Evolutionary conservation across 92 coral and sea anemone species (phyloP).

Genomic region (Meandrina meandrites): DNA sequence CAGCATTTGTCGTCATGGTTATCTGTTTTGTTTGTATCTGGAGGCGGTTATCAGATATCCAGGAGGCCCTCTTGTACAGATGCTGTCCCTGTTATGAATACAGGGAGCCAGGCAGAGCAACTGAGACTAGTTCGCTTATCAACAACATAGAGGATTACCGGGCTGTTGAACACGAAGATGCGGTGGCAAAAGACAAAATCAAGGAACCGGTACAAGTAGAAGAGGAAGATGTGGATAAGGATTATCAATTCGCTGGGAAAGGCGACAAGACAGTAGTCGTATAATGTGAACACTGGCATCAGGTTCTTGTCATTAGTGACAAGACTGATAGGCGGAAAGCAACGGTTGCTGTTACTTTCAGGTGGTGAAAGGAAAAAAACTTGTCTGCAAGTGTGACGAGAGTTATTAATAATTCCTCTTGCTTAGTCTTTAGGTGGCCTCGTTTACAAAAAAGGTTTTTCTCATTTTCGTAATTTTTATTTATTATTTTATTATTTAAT

Average conservation of each 20-base stretch:
- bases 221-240: background rate
- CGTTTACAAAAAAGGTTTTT: too few species aligned
- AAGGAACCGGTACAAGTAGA: conserved; percentile 1
- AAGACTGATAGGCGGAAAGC: background rate
- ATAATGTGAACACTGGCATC: background rate
- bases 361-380: too few species aligned
- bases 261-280: background rate
- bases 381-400: background rate
- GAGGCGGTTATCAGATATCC: background rate
- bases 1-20: background rate
- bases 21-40: background rate
- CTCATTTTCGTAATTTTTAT: too few species aligned
- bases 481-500: too few species aligned
- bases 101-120: background rate
- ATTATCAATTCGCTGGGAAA: background rate
- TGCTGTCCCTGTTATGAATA: background rate
- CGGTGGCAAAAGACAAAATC: background rate
- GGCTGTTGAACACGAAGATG: background rate
- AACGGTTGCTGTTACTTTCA: background rate
- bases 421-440: background rate
- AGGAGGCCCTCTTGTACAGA: background rate
- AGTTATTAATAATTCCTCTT: background rate
- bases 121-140: background rate
- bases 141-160: background rate
- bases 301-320: background rate